Evolutionary conservation across 2,888 invertebrate species (phyloP).

Genomic region (Apoda limacodes): DNA sequence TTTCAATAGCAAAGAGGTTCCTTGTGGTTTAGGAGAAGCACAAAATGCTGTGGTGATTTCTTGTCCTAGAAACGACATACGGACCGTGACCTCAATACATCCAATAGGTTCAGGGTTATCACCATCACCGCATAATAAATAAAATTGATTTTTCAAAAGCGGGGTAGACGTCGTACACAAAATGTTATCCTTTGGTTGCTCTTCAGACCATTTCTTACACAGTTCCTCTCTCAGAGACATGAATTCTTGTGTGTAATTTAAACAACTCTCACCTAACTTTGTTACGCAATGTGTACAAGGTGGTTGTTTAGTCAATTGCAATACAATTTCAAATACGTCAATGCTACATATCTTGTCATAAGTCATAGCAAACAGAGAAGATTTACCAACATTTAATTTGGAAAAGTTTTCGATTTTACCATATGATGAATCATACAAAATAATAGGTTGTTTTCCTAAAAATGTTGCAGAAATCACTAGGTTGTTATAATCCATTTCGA

Average conservation of each 20-base stretch:
- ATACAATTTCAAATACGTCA: conserved; percentile 40
- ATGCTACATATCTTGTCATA: conserved; percentile 57
- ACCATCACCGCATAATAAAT: conserved; percentile 41
- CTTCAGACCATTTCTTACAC: conserved; percentile 46
- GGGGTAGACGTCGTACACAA: conserved; percentile 53
- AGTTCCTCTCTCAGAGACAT: conserved; percentile 41
- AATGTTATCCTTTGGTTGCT: conserved; percentile 51
- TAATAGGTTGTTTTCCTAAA: conserved; percentile 49
- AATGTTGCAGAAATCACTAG: conserved; percentile 51
- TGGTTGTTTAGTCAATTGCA: conserved; percentile 50
- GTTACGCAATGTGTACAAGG: conserved; percentile 51
- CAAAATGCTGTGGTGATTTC: conserved; percentile 58
- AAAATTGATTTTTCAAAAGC: conserved; percentile 48
- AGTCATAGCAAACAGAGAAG: conserved; percentile 58
- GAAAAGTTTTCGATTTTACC: conserved; percentile 46
- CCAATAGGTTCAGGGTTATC: conserved; percentile 47
- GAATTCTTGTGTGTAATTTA: conserved; percentile 52
- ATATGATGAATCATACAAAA: conserved; percentile 47
- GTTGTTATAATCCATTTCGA: conserved; percentile 52
- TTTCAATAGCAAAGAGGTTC: conserved; percentile 40
- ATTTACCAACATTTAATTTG: conserved; percentile 54
- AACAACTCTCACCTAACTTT: conserved; percentile 46
- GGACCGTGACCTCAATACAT: conserved; percentile 47
- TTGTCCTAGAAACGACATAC: conserved; percentile 60
- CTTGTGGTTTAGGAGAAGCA: conserved; percentile 38